These are phyloP conservation scores for Luperina nickerlii DNA, from an alignment of 2,888 invertebrate species.

Conservation along the genomic window DNA sequence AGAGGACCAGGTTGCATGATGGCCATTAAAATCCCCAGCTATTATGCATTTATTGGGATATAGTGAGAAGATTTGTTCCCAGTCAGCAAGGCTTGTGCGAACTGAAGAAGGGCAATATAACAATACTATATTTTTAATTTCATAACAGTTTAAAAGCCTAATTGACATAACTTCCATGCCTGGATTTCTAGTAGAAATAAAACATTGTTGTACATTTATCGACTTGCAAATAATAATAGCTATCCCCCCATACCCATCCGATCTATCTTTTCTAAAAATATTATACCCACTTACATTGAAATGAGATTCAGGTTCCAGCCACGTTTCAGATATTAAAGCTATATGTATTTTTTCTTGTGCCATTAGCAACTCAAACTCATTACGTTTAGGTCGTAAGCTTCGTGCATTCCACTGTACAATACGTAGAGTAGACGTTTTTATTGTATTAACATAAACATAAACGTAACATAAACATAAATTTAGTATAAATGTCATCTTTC, in stretches of 20 bases:
- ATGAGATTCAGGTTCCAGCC: slow-evolving; percentile 18
- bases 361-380: neutral
- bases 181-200: too few relatives aligned
- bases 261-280: slow-evolving; percentile 17
- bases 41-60: slow-evolving; percentile 18
- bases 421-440: neutral
- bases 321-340: slow-evolving; percentile 6
- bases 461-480: too few relatives aligned
- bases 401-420: slow-evolving; percentile 36
- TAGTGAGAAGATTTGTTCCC: slow-evolving; percentile 19
- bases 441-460: too few relatives aligned
- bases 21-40: neutral
- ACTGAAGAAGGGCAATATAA: too few relatives aligned
- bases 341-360: too few relatives aligned
- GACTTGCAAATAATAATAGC: slow-evolving; percentile 24
- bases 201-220: slow-evolving; percentile 3
- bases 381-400: too few relatives aligned
- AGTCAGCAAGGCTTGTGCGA: slow-evolving; percentile 9
- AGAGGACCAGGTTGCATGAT: neutral
- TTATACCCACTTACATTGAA: slow-evolving; percentile 14
- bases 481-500: too few relatives aligned
- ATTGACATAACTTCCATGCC: too few relatives aligned
- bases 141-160: too few relatives aligned
- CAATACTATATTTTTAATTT: too few relatives aligned
- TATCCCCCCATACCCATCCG: slow-evolving; percentile 16